These are phyloP conservation scores for Ochropleura plecta DNA, from an alignment of 2,888 invertebrate species.

Conservation along the genomic window DNA sequence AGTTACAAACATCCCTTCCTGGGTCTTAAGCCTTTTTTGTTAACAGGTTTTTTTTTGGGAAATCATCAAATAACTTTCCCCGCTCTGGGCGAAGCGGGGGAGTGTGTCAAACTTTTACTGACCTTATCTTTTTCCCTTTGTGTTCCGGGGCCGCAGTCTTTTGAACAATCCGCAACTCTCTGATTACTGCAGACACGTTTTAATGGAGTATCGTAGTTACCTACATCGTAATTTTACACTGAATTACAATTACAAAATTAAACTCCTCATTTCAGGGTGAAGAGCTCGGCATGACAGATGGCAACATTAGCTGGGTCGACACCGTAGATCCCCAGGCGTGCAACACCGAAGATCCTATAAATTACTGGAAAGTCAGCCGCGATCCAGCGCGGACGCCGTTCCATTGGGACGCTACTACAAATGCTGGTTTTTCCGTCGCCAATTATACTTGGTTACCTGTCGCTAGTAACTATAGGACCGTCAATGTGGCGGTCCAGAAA, in stretches of 20 bases:
- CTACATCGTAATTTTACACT: neutral
- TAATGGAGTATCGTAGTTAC: neutral
- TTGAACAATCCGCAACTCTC: too few relatives aligned
- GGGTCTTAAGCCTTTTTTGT: neutral
- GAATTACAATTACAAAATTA: conserved; percentile 2
- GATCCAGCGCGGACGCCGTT: conserved; percentile 92
- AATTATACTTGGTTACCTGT: conserved; percentile 91
- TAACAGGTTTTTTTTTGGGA: too few relatives aligned
- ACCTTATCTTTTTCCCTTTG: too few relatives aligned
- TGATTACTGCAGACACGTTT: neutral
- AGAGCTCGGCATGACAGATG: conserved; percentile 95
- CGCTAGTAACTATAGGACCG: conserved; percentile 89
- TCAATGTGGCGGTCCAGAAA: conserved; percentile 91
- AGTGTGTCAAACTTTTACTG: too few relatives aligned
- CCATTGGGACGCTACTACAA: conserved; percentile 90
- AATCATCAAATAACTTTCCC: too few relatives aligned
- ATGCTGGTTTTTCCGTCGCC: conserved; percentile 87
- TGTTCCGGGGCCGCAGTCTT: too few relatives aligned
- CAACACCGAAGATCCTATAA: conserved; percentile 91
- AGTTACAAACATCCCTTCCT: neutral
- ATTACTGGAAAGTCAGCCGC: conserved; percentile 90
- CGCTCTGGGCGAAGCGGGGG: too few relatives aligned
- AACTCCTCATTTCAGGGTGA: conserved; percentile 91
- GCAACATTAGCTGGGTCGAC: conserved; percentile 91
- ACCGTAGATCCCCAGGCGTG: conserved; percentile 92